Evolutionary conservation across 2,888 invertebrate genomes (phyloP).

Genomic region (Chloroclysta siterata): DNA sequence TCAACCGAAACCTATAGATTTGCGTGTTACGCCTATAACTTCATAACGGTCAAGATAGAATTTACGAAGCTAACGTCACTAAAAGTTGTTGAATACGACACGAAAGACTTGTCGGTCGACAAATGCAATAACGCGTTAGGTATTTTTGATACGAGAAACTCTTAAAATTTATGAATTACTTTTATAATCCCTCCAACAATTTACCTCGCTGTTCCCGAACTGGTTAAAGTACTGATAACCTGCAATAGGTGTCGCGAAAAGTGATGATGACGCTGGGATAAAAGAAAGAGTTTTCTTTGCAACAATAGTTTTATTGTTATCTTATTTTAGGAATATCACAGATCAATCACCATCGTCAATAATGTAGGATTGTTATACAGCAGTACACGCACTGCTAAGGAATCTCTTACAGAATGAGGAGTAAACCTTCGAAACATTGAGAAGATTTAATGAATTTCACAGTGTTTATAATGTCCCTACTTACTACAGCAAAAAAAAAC

Average conservation of each 20-base stretch:
- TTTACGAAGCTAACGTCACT: background rate
- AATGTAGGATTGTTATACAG: background rate
- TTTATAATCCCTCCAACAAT: constrained; percentile 2
- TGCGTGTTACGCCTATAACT: constrained; percentile 12
- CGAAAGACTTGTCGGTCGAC: constrained; percentile 1
- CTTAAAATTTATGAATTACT: background rate
- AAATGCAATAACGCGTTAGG: background rate
- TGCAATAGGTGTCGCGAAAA: constrained; percentile 52
- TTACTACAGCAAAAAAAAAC: constrained; percentile 21
- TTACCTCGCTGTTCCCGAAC: background rate
- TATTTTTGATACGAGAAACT: background rate
- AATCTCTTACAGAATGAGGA: constrained; percentile 43
- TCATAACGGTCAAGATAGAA: constrained; percentile 9
- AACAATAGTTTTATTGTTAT: constrained; percentile 75
- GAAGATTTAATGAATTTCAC: constrained; percentile 37
- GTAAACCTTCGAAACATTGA: constrained; percentile 56
- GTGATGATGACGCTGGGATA: constrained; percentile 61
- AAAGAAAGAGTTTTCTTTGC: constrained; percentile 80
- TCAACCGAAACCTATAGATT: constrained; percentile 17
- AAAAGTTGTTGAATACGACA: background rate
- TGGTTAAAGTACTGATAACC: constrained; percentile 23
- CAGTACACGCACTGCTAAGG: too few species aligned
- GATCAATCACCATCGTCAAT: constrained; percentile 47
- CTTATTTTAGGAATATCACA: constrained; percentile 65
- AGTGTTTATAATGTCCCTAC: constrained; percentile 21